A percentile compares a stretch with the other conserved stretches of the same genome.
phyloP scores from a whole-genome alignment of 2,888 invertebrate species.

The Flabesymbios commensalis region DNA sequence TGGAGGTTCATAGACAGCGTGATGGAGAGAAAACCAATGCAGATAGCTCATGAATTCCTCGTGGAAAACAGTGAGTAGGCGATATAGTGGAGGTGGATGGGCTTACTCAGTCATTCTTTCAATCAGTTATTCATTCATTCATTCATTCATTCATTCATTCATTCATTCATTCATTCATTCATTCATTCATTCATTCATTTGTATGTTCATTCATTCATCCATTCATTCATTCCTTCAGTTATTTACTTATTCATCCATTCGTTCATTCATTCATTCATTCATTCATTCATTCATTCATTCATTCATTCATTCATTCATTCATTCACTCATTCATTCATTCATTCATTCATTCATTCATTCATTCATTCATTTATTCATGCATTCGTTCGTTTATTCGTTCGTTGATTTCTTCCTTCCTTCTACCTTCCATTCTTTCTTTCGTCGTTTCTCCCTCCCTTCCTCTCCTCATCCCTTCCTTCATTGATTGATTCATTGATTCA shows the following conservation, averaged over 20 bases:
- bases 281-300: neutral
- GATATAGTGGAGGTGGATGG: neutral
- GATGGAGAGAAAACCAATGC: neutral
- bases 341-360: neutral
- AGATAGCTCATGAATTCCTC: neutral
- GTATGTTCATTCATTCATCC: too few relatives aligned
- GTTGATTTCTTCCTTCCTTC: too few relatives aligned
- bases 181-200: too few relatives aligned
- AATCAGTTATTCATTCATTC: too few relatives aligned
- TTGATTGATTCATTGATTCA: neutral
- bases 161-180: neutral
- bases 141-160: neutral
- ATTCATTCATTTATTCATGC: too few relatives aligned
- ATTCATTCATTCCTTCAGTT: too few relatives aligned
- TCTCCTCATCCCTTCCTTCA: neutral
- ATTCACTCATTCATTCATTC: too few relatives aligned
- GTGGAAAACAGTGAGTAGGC: neutral
- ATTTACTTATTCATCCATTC: too few relatives aligned
- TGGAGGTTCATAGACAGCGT: neutral
- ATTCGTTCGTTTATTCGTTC: too few relatives aligned
- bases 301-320: neutral
- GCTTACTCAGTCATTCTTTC: too few relatives aligned
- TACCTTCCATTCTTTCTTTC: neutral
- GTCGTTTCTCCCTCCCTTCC: neutral
- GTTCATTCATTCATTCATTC: neutral